Conservation (phyloP, 30 jellyfish, hydroid and myxozoan genomes). For the Hydractinia echinata region DNA sequence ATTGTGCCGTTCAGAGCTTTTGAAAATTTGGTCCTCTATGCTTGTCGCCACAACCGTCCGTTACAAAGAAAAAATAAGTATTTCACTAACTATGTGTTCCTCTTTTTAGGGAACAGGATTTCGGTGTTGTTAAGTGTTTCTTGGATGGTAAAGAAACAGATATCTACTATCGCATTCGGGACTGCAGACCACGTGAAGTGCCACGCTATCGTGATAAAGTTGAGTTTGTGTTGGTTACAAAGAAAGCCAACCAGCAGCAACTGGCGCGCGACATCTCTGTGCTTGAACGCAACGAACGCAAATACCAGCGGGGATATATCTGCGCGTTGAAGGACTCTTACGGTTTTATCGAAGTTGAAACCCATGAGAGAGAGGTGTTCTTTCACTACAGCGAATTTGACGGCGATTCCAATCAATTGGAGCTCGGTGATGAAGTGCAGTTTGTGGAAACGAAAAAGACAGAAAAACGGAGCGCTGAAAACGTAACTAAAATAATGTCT, state of each 20-base stretch:
- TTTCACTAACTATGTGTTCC: not conserved
- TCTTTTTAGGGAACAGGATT: constrained; percentile 73
- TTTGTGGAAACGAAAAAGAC: constrained; percentile 53
- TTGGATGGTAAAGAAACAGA: constrained; percentile 54
- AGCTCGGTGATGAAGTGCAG: constrained; percentile 81
- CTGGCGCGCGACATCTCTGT: constrained; percentile 72
- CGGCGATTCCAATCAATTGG: constrained; percentile 46
- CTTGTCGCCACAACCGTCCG: not conserved
- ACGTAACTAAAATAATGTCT: constrained; percentile 54
- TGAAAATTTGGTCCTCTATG: not conserved
- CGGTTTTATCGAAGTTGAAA: constrained; percentile 82
- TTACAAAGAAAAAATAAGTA: not conserved
- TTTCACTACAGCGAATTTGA: constrained; percentile 80
- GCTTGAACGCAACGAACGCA: constrained; percentile 44
- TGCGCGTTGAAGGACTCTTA: constrained; percentile 84
- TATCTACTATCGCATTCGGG: constrained; percentile 54
- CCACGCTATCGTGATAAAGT: constrained; percentile 90
- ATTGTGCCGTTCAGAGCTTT: not conserved
- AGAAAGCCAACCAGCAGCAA: constrained; percentile 54
- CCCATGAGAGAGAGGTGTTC: constrained; percentile 73
- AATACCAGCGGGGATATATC: constrained; percentile 56
- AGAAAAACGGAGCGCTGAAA: constrained; percentile 78
- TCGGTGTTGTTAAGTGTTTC: constrained; percentile 53
- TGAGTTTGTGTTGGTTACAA: constrained; percentile 59
- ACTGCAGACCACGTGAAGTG: constrained; percentile 77